A percentile compares a stretch with the other conserved stretches of the same genome.
phyloP scores from a whole-genome alignment of 2,797 vertebrate species.

The Cetoscarus ocellatus region DNA sequence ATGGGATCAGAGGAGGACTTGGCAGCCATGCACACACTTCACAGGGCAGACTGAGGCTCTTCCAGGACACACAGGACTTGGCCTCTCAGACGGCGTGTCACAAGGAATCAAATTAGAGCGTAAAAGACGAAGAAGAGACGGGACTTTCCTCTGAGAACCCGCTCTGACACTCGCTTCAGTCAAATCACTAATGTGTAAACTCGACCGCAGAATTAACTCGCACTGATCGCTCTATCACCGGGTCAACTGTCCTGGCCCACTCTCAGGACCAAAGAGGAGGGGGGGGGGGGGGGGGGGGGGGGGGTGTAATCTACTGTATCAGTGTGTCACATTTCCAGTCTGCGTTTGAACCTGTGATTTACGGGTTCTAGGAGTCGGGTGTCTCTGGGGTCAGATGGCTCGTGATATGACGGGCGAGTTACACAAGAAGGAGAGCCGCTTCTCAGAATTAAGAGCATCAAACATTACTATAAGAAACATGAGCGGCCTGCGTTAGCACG shows the following conservation, averaged over 20 bases:
- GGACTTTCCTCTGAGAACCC: constrained; percentile 54
- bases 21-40: constrained; percentile 33
- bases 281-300: neutral
- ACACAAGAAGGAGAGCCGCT: constrained; percentile 22
- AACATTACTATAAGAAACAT: neutral
- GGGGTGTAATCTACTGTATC: constrained; percentile 29
- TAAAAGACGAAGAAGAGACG: constrained; percentile 38
- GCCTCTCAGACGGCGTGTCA: constrained; percentile 54
- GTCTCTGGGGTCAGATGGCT: constrained; percentile 39
- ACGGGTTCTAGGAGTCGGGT: constrained; percentile 46
- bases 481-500: neutral
- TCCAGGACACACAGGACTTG: constrained; percentile 60
- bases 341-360: constrained; percentile 57
- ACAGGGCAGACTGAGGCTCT: constrained; percentile 32
- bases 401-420: constrained; percentile 21
- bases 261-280: neutral
- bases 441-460: constrained; percentile 21
- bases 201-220: constrained; percentile 28
- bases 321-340: constrained; percentile 30
- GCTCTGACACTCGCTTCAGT: constrained; percentile 33
- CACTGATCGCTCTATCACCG: neutral
- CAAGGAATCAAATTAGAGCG: constrained; percentile 67
- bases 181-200: constrained; percentile 41
- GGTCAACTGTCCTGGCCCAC: constrained; percentile 39
- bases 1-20: constrained; percentile 55